These are phyloP conservation scores for Tragopan temminckii DNA, from an alignment of 2,797 vertebrate species.

Conservation along the genomic window DNA sequence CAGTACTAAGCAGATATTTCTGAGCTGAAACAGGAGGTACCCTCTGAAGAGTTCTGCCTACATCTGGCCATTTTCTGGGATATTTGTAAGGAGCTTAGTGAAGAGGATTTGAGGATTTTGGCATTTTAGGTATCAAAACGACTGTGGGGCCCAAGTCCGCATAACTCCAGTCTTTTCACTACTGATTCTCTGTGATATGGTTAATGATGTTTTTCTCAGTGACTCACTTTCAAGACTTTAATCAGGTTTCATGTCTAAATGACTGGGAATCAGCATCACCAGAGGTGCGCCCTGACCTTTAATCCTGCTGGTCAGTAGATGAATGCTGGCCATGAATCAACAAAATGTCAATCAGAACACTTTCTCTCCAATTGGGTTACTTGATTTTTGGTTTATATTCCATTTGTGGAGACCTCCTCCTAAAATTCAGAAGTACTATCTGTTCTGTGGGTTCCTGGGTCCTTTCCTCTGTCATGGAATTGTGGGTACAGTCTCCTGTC, in stretches of 20 bases:
- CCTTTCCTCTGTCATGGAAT: constrained; percentile 28
- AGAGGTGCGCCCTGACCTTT: constrained; percentile 23
- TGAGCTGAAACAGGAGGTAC: constrained; percentile 1
- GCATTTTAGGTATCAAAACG: constrained; percentile 10
- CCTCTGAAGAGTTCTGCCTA: constrained; percentile 2
- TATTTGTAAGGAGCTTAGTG: neutral
- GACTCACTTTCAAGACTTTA: constrained; percentile 24
- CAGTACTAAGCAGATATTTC: neutral
- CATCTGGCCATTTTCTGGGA: neutral
- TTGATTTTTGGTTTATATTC: constrained; percentile 56
- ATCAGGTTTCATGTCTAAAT: constrained; percentile 53
- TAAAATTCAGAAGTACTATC: constrained; percentile 9
- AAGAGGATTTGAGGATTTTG: neutral
- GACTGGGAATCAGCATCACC: constrained; percentile 12
- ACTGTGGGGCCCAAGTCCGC: constrained; percentile 54
- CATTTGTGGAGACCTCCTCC: constrained; percentile 23
- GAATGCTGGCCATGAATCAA: constrained; percentile 55
- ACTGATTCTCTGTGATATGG: constrained; percentile 19
- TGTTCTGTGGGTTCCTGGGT: constrained; percentile 26
- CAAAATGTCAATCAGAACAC: neutral
- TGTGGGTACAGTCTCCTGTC: neutral
- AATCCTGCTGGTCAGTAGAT: constrained; percentile 38
- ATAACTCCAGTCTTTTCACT: constrained; percentile 36
- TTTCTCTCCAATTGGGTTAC: constrained; percentile 21
- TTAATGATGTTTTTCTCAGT: constrained; percentile 25